Percentiles rank a stretch among this genome's conserved stretches.
These are phyloP conservation scores for Chrysomela aeneicollis DNA, from an alignment of 2,888 invertebrate genomes.

Conservation along the genomic window DNA sequence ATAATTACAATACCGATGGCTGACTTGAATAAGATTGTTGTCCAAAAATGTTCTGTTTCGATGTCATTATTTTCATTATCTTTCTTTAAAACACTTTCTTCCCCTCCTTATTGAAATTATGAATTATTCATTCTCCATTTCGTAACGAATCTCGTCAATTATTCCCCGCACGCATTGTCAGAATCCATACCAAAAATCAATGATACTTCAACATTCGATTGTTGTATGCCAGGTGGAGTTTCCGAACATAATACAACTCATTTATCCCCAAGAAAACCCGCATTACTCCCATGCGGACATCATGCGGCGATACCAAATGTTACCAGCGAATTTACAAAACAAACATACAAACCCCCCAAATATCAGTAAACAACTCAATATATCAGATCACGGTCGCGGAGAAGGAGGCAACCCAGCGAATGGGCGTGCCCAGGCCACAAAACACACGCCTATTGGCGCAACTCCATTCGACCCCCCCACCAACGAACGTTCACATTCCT, in stretches of 20 bases:
- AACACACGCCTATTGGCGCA: conserved; percentile 32
- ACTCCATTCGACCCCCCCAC: conserved; percentile 38
- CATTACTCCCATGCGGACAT: conserved; percentile 41
- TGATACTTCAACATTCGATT: conserved; percentile 37
- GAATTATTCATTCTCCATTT: conserved; percentile 1
- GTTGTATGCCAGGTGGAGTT: conserved; percentile 43
- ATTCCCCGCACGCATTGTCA: conserved; percentile 16
- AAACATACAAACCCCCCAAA: conserved; percentile 52
- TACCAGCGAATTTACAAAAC: conserved; percentile 54
- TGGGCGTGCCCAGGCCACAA: conserved; percentile 25
- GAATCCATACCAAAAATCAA: conserved; percentile 26
- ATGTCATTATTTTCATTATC: too few species aligned
- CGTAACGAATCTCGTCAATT: conserved; percentile 3
- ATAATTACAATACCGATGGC: too few species aligned
- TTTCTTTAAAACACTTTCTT: not conserved
- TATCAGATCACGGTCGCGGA: conserved; percentile 44
- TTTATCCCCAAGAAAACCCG: conserved; percentile 38
- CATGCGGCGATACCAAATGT: conserved; percentile 54
- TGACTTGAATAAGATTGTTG: too few species aligned
- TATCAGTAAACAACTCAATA: conserved; percentile 52
- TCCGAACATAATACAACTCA: conserved; percentile 35
- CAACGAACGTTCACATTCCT: conserved; percentile 37
- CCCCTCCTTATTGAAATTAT: not conserved
- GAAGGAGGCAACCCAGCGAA: conserved; percentile 34
- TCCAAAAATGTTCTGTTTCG: too few species aligned